Conservation (phyloP, 2,888 invertebrate species). For the Theristus sp. region DNA sequence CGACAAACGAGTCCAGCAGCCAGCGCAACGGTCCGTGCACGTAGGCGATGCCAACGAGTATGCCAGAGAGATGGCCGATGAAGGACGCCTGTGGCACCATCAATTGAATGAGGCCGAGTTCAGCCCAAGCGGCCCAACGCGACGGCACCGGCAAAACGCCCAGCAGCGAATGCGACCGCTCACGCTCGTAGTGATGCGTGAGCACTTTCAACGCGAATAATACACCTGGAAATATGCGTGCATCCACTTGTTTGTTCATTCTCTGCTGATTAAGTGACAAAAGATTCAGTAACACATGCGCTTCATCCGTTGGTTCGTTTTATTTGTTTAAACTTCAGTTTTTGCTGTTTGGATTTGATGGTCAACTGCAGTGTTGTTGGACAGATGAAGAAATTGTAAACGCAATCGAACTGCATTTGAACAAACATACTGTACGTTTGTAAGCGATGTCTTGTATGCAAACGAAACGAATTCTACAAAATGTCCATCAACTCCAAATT, state of each 20-base stretch:
- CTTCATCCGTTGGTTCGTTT: no score
- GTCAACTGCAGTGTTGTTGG: no score
- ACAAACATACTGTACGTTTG: no score
- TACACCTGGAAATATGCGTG: constrained; percentile 38
- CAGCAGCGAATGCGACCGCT: constrained; percentile 22
- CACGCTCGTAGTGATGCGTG: constrained; percentile 30
- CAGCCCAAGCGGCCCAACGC: constrained; percentile 43
- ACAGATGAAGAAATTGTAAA: no score
- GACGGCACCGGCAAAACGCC: constrained; percentile 36
- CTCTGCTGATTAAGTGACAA: background rate
- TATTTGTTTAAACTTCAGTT: no score
- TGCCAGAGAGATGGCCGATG: constrained; percentile 45
- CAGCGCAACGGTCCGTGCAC: constrained; percentile 35
- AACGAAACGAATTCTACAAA: no score
- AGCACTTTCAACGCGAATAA: constrained; percentile 46
- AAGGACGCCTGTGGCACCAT: constrained; percentile 43
- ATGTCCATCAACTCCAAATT: no score
- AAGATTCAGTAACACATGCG: no score
- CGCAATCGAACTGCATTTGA: no score
- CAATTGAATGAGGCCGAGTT: constrained; percentile 43
- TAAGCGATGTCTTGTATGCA: no score
- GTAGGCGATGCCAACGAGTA: constrained; percentile 43
- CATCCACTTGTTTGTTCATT: constrained; percentile 7
- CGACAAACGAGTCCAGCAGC: constrained; percentile 27
- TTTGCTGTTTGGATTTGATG: no score